Base-by-base conservation (phyloP, 2,113 vertebrate species). In the Trichomycterus rosablanca region DNA sequence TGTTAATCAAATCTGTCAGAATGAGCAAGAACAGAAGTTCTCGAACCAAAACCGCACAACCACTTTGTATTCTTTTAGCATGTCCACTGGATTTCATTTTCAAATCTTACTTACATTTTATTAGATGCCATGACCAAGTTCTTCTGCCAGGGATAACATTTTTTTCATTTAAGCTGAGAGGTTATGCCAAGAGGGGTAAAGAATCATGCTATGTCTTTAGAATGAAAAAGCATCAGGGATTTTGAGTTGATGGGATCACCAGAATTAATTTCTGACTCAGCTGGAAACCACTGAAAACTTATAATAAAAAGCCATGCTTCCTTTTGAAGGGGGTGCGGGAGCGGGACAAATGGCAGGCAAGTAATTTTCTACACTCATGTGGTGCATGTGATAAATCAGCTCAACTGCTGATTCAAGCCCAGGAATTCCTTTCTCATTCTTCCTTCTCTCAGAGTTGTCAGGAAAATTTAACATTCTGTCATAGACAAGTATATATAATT, bases 191-290 rank as follows among this genome's bases (percentile, higher is more conserved):
- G 61, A 65, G 73, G 73, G 71, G 70, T n/a, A n/a, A n/a, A n/a
- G n/a, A n/a, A n/a, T n/a, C 58, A 67, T 78, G 78, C 79, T 83
- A 86, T 82, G 79, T 81, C 77, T 86, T 86, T 81, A 84, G 79
- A 71, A 46, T 28, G 78, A 80, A n/a, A n/a, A n/a, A n/a, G n/a
- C n/a, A n/a, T n/a, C n/a, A n/a, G n/a, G n/a, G n/a, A 82, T 73
- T 83, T 67, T 56, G 57, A 71, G 74, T 78, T 81, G 81, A 83
- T 80, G 76, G 83, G 79, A 73, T 78, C 67, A 74, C 74, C 72
- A 66, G 78, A 87, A 83, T 85, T 87, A 77, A 87, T 87, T 84
- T 87, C 83, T 82, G 63, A 80, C 86, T 79, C 87, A 77, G 84
- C 83, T 87, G 85, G 74, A 77, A 58, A 76, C 76, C 64, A 75